Evolutionary conservation across 1,140 invertebrate species (phyloP), one percentile per base, ranked within the genome.

Genomic region (Drosophila bocqueti): DNA sequence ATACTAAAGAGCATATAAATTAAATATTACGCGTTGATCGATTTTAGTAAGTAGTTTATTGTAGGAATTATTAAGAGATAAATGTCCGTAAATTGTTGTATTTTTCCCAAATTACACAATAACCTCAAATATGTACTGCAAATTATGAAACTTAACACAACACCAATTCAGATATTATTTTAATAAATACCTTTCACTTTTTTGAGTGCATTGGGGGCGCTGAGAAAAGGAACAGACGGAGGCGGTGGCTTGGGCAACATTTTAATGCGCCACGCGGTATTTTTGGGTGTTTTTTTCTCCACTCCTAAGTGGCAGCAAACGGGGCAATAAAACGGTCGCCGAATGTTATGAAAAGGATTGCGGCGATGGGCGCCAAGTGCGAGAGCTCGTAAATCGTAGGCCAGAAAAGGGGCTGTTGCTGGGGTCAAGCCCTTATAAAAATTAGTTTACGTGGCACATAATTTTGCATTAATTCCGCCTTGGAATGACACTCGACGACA

Each of bases 361-460:
- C 64, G 83, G 71, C 64, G 34, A 15, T 36, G 52, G 52, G 34
- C 49, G 11, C 9, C 79, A 76, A 76, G 77, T 84, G 71, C 74
- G 60, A 57, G 58, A 26, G 66, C 76, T 86, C 84, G 80, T 86
- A 86, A 89, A 86, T 86, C 81, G 80, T 86, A 75, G 82, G 75
- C 78, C 42, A 54, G 71, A 36, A 54, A 21, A 31, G 16, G 31
- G 18, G 29, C 24, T 8, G 38, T 3, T 24, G 54, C 4, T 16
- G 6, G 45, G 26, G 45, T 34, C 29, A 34, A 61, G 31, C 34
- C 65, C 52, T 52, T 61, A 79, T 87, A 79, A 79, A 86, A 86
- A 86, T 86, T 86, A 86, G 83, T 86, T 87, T 86, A 86, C 83
- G 83, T 86, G 66, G 79, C 83, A 86, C 79, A 86, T 86, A 87